Conservation (phyloP, 2,113 vertebrate genomes). For the Stomatorhinus ivindoensis region DNA sequence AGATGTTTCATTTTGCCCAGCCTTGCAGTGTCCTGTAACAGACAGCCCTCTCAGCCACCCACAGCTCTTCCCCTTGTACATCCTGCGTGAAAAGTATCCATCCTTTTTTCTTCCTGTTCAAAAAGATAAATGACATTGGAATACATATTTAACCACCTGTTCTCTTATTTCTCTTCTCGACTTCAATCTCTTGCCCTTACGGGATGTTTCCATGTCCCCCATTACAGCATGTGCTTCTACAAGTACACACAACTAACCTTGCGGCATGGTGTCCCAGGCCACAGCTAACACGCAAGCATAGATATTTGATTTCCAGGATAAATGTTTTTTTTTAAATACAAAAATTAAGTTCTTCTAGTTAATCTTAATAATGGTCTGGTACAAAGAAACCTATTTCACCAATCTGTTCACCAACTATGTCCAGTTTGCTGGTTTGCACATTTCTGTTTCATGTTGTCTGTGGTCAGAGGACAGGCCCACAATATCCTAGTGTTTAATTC, state of each 20-base stretch:
- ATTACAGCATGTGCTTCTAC: background rate
- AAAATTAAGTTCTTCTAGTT: background rate
- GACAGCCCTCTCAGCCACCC: no score
- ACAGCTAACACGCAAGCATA: background rate
- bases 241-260: background rate
- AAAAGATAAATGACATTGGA: background rate
- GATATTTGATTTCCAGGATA: background rate
- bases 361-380: background rate
- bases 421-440: background rate
- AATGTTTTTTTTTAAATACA: constrained; percentile 18
- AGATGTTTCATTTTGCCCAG: no score
- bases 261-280: background rate
- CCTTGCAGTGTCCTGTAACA: no score
- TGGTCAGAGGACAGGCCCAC: background rate
- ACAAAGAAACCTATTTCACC: background rate
- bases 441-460: background rate
- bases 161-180: background rate
- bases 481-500: background rate
- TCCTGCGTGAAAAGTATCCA: constrained; percentile 25
- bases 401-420: background rate
- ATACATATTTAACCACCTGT: constrained; percentile 21
- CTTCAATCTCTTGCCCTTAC: background rate
- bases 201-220: background rate
- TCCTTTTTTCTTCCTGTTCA: constrained; percentile 17
- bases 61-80: constrained; percentile 55